Conservation (phyloP, 2,113 vertebrate genomes). For the Phylloscopus whistleri region DNA sequence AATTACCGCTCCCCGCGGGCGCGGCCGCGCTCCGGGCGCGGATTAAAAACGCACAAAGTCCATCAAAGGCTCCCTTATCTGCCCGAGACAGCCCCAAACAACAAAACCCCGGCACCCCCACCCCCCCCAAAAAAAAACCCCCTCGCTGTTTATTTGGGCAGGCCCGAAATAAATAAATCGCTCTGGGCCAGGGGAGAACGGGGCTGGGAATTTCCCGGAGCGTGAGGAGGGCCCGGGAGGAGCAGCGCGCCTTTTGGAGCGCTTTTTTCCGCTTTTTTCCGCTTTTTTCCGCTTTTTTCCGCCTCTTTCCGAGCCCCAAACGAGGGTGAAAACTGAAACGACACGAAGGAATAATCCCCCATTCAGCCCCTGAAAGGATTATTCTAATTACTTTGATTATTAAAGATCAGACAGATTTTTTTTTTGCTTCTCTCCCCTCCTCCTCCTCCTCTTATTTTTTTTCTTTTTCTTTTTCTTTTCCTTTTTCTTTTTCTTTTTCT, state of each 20-base stretch:
- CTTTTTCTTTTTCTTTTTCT: no score
- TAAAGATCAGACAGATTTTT: constrained; percentile 63
- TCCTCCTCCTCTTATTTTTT: no score
- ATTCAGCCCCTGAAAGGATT: constrained; percentile 66
- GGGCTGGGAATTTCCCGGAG: constrained; percentile 28
- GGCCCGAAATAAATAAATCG: constrained; percentile 33
- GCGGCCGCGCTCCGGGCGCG: no score
- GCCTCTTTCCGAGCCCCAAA: constrained; percentile 41
- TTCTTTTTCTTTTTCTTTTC: no score
- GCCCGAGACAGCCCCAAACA: constrained; percentile 75
- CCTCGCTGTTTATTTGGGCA: constrained; percentile 57
- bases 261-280: no score
- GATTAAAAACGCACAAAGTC: no score
- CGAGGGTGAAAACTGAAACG: constrained; percentile 54
- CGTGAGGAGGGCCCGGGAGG: not conserved
- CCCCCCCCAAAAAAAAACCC: no score
- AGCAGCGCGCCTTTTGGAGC: constrained; percentile 35
- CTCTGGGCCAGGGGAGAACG: no score
- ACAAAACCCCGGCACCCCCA: constrained; percentile 8
- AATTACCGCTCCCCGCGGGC: no score
- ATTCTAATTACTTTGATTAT: constrained; percentile 76
- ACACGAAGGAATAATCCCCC: constrained; percentile 66
- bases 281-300: no score
- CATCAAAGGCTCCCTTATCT: constrained; percentile 71
- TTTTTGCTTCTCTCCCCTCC: no score